Base-by-base conservation (phyloP, 2,797 vertebrate genomes). In the Catharus ustulatus region DNA sequence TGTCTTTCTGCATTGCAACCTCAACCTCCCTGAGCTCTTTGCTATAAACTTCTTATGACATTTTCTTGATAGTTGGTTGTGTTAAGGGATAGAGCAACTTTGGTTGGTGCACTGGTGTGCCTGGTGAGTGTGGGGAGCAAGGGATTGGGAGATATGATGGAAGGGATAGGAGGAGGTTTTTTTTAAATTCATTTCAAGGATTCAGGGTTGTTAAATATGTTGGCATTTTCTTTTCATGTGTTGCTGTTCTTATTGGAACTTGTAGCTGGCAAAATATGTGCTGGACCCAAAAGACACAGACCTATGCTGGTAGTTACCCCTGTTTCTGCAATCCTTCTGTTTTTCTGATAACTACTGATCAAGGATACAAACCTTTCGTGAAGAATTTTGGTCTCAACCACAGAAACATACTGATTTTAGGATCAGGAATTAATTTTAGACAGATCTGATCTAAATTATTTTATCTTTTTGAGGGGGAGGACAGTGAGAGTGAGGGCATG, bases 61-160 rank as follows among this genome's bases (percentile, higher is more conserved):
- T 75, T 87, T 72, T 55, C 19, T 30, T 52, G 55, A 32, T 71
- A 12, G 2, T 91, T 42, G 48, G 8, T 26, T 73, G 18, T 61
- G 11, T n/a, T 78, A 58, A 36, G 43, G 62, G 40, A 6, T 2
- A 38, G 59, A 62, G 21, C 74, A 73, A 1, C 54, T 57, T 79
- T 52, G 48, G 24, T 57, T 63, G 77, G 23, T 43, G 46, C 16
- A 7, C 23, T 62, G 55, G 2, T 64, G 58, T 68, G 43, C 9
- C 1, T 23, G 10, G 49, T 15, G 43, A 69, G 48, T 45, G 36
- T 6, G 63, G 51, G 30, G 45, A 89, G 54, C 59, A 49, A 46
- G 61, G 66, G 23, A 6, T 2, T 69, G 57, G 52, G 43, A 38
- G 38, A 2, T n/a, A 2, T 0, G 3, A 38, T 22, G 5, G 6